Evolutionary conservation across 2,888 invertebrate genomes (phyloP), one percentile per base, ranked within the genome.

Genomic region (Allolobophora icterica): DNA sequence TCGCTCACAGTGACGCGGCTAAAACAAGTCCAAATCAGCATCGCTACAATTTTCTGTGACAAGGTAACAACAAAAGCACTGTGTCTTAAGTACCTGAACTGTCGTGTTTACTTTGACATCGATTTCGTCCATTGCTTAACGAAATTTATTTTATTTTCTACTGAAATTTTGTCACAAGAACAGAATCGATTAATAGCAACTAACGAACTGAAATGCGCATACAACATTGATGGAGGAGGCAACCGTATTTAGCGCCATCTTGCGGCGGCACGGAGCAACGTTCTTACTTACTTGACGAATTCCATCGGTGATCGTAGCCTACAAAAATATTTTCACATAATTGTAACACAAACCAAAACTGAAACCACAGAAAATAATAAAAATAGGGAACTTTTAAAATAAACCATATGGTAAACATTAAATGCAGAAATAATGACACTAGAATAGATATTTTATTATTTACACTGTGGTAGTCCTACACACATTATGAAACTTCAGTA

Each of bases 1-100:
- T 71, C 71, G 71, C 71, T 71, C 71, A 71, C 30, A 71, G 71
- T 71, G 71, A 71, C 71, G 71, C 30, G 71, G 71, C 71, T 71
- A 71, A 71, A 71, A 71, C n/a, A 71, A 71, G n/a, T n/a, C 71
- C 30, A 71, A 30, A 71, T 5, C 71, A 71, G n/a, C n/a, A n/a
- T 17, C 30, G n/a, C 30, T 30, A 71, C 71, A 71, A 71, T n/a
- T 71, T 30, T n/a, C 71, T 71, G n/a, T 13, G 71, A 71, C 5
- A 30, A 71, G 6, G 8, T 71, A 71, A n/a, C 71, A n/a, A 71
- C 13, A n/a, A 17, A 1, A 52, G 24, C 71, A 30, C 6, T n/a
- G 71, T n/a, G 30, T 71, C n/a, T 71, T 71, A 71, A 30, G 71
- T 71, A 71, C 71, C 71, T 71, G 71, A 5, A 8, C 71, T n/a